A percentile compares a stretch with the other conserved stretches of the same genome.
phyloP scores from a whole-genome alignment of 2,113 vertebrate genomes.

The Chroicocephalus ridibundus region DNA sequence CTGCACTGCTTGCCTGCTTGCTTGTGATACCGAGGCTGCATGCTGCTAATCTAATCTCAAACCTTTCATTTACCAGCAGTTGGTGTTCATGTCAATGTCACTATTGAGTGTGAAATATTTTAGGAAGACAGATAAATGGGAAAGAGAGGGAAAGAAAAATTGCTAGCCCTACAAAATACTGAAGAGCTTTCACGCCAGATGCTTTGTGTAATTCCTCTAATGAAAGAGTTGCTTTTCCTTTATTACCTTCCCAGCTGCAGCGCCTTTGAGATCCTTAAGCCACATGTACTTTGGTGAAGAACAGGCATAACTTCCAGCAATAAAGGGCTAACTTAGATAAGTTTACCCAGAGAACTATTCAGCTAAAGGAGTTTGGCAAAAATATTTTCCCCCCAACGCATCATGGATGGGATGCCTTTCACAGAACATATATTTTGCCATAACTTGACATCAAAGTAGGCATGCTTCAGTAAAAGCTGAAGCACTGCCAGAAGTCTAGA shows the following conservation, averaged over 20 bases:
- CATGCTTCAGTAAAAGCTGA: not conserved
- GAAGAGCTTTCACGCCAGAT: not conserved
- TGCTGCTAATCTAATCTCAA: not conserved
- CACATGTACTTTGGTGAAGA: not conserved
- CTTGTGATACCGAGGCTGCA: not conserved
- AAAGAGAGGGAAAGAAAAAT: not conserved
- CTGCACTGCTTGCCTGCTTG: not conserved
- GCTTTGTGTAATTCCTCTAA: not conserved
- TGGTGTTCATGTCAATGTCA: not conserved
- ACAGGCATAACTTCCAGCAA: not conserved
- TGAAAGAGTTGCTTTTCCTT: not conserved
- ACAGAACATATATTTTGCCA: not conserved
- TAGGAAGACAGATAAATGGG: not conserved
- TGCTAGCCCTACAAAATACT: not conserved
- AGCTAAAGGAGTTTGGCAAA: not conserved
- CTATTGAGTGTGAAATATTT: not conserved
- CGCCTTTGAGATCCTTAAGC: not conserved
- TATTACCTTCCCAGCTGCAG: not conserved
- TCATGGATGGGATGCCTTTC: not conserved
- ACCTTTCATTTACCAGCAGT: not conserved
- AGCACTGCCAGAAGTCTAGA: not conserved
- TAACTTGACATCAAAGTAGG: not conserved
- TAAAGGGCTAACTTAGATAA: not conserved
- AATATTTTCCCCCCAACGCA: not conserved
- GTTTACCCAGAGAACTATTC: not conserved